These are phyloP conservation scores for Drosophila miranda DNA, from an alignment of 1,140 invertebrate species.

Conservation along the genomic window DNA sequence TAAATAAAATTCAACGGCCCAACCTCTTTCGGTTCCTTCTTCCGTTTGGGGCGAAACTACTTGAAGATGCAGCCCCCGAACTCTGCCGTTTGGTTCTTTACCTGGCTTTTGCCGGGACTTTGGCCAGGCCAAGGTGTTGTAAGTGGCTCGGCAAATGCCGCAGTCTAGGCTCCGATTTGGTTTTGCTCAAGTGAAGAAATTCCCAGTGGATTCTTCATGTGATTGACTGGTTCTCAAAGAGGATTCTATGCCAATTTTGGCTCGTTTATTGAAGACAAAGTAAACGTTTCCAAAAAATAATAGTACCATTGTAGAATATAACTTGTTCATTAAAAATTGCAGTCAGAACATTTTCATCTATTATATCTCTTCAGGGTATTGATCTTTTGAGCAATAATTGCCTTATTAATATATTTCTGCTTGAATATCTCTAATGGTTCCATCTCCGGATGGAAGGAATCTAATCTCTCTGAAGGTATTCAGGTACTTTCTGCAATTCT, in stretches of 20 bases:
- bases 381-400: no score
- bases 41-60: not conserved
- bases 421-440: no score
- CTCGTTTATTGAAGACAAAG: not conserved
- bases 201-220: constrained; percentile 21
- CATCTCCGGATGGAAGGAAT: no score
- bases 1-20: constrained; percentile 64
- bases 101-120: not conserved
- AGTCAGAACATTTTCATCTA: no score
- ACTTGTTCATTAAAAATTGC: no score
- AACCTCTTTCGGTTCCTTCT: constrained; percentile 23
- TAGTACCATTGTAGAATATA: not conserved
- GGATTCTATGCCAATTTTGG: not conserved
- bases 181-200: constrained; percentile 30
- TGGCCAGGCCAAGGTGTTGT: not conserved
- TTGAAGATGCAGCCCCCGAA: constrained; percentile 11
- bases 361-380: no score
- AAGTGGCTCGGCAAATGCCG: constrained; percentile 1
- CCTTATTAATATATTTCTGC: no score
- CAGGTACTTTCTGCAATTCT: no score
- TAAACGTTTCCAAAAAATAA: not conserved
- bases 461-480: no score
- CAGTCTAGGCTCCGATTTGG: constrained; percentile 1
- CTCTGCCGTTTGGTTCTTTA: not conserved
- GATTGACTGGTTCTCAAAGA: constrained; percentile 22